Evolutionary conservation across 2,888 invertebrate species (phyloP), one percentile per base, ranked within the genome.

Genomic region (Plagodis dolabraria): DNA sequence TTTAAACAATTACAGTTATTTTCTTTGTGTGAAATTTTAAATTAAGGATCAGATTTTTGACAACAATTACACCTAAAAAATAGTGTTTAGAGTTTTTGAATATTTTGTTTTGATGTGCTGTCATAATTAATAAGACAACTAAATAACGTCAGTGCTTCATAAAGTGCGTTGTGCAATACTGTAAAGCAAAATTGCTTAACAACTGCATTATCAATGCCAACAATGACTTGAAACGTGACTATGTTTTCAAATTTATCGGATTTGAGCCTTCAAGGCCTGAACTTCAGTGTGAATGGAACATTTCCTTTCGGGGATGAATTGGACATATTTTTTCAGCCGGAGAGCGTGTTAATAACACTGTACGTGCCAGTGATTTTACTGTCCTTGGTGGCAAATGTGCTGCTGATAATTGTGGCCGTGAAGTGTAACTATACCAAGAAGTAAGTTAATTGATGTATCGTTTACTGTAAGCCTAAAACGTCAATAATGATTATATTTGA

Each of bases 341-440:
- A 92, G 55, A 74, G 77, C 44, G 86, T 94, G 10, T 85, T 96
- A 43, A 94, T 96, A 57, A 92, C 92, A 0, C 84, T 95, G 22
- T 96, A 96, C 69, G 92, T 95, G 57, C 94, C 95, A 0, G 90
- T 95, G 5, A 95, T 95, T 60, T 70, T 95, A 11, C 72, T 95
- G 48, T 95, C 95, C 0, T 80, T 95, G 22, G 82, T 94, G 7
- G 94, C 95, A 5, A 96, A 96, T 72, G 86, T 94, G n/a, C 83
- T 96, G 8, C 94, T 96, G 1, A 95, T 96, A 54, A 86, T 94
- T 5, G 95, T 95, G 0, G 95, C 96, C 52, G 93, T 95, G 62
- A 95, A 95, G 73, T 95, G 95, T 74, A 94, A 95, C 65, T 95
- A 95, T 70, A 94, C 95, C 74, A 93, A 95, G 74, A 96, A 94